A percentile compares a stretch with the other conserved stretches of the same genome.
Evolutionary conservation across 2,113 vertebrate species (phyloP).

Genomic region (Morone chrysops): DNA sequence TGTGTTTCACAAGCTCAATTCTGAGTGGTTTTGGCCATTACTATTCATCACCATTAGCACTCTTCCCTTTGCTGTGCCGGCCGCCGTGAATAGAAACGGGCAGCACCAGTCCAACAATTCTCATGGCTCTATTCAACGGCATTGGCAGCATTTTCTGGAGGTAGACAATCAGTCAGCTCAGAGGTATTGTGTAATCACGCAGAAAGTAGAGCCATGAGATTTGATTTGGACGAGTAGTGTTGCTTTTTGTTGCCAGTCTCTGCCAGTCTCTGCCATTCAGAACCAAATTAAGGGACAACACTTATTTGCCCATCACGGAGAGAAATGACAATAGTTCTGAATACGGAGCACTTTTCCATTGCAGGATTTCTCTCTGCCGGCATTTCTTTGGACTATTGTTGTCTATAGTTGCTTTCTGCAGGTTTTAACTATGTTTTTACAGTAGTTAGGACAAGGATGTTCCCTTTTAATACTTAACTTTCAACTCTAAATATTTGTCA

Average conservation of each 20-base stretch:
- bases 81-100: conserved; percentile 58
- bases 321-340: conserved; percentile 55
- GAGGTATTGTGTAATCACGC: conserved; percentile 79
- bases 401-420: not conserved
- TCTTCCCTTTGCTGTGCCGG: conserved; percentile 46
- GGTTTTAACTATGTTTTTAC: conserved; percentile 5
- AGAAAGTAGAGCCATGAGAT: conserved; percentile 73
- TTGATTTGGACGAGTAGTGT: conserved; percentile 71
- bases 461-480: not conserved
- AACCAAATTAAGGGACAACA: conserved; percentile 71
- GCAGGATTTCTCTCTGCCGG: conserved; percentile 17
- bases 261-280: conserved; percentile 62
- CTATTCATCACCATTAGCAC: conserved; percentile 60
- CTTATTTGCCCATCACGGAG: conserved; percentile 59
- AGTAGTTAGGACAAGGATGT: not conserved
- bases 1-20: conserved; percentile 46
- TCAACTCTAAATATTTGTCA: conserved; percentile 3
- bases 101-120: conserved; percentile 59
- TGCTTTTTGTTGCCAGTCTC: conserved; percentile 70
- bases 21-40: conserved; percentile 40
- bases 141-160: conserved; percentile 63
- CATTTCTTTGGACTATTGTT: conserved; percentile 32
- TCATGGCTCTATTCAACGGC: conserved; percentile 51
- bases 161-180: conserved; percentile 66
- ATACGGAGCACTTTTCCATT: conserved; percentile 49